phyloP scores from a whole-genome alignment of 2,113 vertebrate genomes.

The Hemicordylus capensis region DNA sequence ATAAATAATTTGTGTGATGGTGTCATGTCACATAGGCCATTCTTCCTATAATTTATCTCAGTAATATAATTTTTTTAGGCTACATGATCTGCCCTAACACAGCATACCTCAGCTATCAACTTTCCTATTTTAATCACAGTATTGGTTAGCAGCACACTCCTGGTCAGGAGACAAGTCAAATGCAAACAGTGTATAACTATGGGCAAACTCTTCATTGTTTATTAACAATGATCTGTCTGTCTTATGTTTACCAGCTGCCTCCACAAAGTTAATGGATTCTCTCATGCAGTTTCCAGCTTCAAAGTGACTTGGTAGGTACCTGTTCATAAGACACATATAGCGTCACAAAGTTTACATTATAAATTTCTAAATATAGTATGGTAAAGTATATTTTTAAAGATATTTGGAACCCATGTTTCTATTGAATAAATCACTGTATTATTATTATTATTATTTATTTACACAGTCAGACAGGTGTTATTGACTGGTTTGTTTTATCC shows the following conservation, averaged over 20 bases:
- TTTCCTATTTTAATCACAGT: conserved; percentile 10
- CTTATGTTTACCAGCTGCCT: neutral
- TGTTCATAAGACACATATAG: neutral
- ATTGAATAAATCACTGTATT: too few species aligned
- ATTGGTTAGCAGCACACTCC: neutral
- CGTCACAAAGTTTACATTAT: neutral
- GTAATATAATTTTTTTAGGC: too few species aligned
- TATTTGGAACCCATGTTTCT: too few species aligned
- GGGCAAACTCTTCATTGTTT: neutral
- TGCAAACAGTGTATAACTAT: neutral
- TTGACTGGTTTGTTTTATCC: too few species aligned
- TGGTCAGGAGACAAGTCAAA: neutral
- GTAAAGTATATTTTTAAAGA: too few species aligned
- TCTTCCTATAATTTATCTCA: too few species aligned
- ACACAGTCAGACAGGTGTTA: too few species aligned
- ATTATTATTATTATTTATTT: too few species aligned
- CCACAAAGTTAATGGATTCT: neutral
- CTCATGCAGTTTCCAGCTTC: neutral
- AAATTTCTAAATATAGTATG: conserved; percentile 12
- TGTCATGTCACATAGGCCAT: too few species aligned
- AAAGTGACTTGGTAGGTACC: neutral
- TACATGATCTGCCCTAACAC: neutral
- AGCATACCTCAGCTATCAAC: neutral
- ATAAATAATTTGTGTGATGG: too few species aligned
- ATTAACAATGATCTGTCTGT: neutral